Conservation (phyloP, 2,797 vertebrate species). For the Heteromormyrus szaboi region DNA sequence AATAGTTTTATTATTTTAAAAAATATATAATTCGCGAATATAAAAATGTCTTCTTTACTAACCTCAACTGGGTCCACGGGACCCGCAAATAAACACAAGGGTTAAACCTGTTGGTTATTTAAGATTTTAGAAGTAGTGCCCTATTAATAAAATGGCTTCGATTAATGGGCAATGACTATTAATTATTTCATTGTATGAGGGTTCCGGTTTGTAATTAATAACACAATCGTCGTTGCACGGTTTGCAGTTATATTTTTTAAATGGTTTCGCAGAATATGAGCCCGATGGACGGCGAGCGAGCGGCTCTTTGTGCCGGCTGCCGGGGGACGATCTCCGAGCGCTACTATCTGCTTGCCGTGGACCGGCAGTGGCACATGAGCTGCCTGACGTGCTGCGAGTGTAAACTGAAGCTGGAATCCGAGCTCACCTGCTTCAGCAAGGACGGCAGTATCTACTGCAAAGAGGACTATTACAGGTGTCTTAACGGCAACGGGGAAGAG, state of each 20-base stretch:
- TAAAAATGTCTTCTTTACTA: too few relatives aligned
- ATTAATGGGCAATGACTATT: background rate
- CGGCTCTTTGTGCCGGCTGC: constrained; percentile 90
- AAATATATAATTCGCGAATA: too few relatives aligned
- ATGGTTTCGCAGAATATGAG: background rate
- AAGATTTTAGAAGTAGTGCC: background rate
- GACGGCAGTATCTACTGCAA: constrained; percentile 99
- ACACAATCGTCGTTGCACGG: background rate
- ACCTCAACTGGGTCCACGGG: too few relatives aligned
- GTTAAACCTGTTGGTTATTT: background rate
- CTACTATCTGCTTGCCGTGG: constrained; percentile 96
- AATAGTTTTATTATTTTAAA: too few relatives aligned
- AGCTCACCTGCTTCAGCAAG: constrained; percentile 98
- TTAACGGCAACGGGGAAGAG: background rate
- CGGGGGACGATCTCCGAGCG: constrained; percentile 91
- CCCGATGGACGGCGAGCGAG: constrained; percentile 60
- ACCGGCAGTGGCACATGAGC: constrained; percentile 98
- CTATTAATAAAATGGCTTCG: background rate
- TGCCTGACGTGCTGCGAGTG: constrained; percentile 96
- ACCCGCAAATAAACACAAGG: too few relatives aligned
- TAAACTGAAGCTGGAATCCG: constrained; percentile 93
- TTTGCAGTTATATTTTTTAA: background rate
- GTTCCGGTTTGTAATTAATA: background rate
- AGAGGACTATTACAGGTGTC: constrained; percentile 96
- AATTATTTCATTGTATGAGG: background rate